Evolutionary conservation across 1,140 invertebrate species (phyloP).

Genomic region (Sinonovacula constricta): DNA sequence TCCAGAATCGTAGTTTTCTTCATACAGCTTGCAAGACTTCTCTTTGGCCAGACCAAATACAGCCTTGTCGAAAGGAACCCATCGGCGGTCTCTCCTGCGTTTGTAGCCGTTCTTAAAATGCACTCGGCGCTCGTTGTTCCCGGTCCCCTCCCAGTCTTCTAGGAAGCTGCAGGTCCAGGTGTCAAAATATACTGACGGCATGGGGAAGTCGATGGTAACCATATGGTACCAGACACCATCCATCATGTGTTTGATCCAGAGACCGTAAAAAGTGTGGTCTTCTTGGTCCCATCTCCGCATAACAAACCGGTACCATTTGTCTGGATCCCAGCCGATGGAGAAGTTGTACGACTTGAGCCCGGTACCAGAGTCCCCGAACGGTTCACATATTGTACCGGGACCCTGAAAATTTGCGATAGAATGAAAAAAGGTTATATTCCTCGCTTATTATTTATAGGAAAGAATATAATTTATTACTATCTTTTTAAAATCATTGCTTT

Average conservation of each 20-base stretch:
- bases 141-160: slow-evolving; percentile 58
- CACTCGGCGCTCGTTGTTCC: slow-evolving; percentile 50
- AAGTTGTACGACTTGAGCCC: slow-evolving; percentile 63
- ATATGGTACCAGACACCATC: slow-evolving; percentile 53
- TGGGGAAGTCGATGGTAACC: slow-evolving; percentile 58
- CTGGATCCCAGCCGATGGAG: slow-evolving; percentile 55
- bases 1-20: slow-evolving; percentile 40
- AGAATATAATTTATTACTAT: too few species aligned
- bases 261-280: slow-evolving; percentile 56
- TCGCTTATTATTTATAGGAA: too few species aligned
- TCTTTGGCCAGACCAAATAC: slow-evolving; percentile 47
- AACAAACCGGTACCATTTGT: slow-evolving; percentile 59
- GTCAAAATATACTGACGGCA: slow-evolving; percentile 44
- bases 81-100: slow-evolving; percentile 30
- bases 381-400: slow-evolving; percentile 49
- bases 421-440: too few species aligned
- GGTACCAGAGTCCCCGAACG: slow-evolving; percentile 56
- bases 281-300: slow-evolving; percentile 52
- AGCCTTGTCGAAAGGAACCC: slow-evolving; percentile 49
- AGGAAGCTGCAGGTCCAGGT: slow-evolving; percentile 50
- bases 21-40: slow-evolving; percentile 17
- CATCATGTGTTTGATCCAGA: slow-evolving; percentile 56
- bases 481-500: too few species aligned
- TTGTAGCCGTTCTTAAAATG: slow-evolving; percentile 57
- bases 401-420: too few species aligned